A percentile compares a stretch with the other conserved stretches of the same genome.
Conservation (phyloP, 2,113 vertebrate species). For the Rhinichthys klamathensis region DNA sequence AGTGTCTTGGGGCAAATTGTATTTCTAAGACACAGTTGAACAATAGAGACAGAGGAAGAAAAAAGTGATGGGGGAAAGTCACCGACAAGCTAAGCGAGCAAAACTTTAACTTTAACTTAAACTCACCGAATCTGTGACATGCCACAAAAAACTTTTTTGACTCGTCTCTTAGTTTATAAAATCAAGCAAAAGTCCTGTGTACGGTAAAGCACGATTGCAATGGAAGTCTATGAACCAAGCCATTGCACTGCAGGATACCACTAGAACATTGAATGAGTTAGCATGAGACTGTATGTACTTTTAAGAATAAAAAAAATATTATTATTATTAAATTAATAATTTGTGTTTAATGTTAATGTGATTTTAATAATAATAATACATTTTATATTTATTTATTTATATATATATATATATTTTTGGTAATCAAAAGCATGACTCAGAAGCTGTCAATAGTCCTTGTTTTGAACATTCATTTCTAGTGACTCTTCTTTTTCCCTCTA, state of each 20-base stretch:
- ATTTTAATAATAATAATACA: not conserved
- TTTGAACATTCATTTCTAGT: conserved; percentile 22
- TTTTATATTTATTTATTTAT: not conserved
- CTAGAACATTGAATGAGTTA: not conserved
- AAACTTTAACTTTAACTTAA: not conserved
- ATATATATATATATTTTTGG: not conserved
- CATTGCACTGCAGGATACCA: too few species aligned
- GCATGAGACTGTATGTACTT: too few species aligned
- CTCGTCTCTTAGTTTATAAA: not conserved
- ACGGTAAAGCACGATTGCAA: too few species aligned
- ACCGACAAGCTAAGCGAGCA: not conserved
- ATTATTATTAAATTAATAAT: not conserved
- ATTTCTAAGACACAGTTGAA: conserved; percentile 38
- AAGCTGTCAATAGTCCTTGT: not conserved
- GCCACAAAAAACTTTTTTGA: not conserved
- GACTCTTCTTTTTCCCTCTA: not conserved
- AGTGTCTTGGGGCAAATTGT: conserved; percentile 30
- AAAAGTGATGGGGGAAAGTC: not conserved
- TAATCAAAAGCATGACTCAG: not conserved
- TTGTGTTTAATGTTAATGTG: too few species aligned
- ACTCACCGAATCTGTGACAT: not conserved
- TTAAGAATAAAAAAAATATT: not conserved
- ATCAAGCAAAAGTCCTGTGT: too few species aligned
- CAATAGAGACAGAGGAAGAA: conserved; percentile 3
- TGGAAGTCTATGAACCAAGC: too few species aligned